phyloP scores from a whole-genome alignment of 2,113 vertebrate genomes.

The Rhinichthys klamathensis region DNA sequence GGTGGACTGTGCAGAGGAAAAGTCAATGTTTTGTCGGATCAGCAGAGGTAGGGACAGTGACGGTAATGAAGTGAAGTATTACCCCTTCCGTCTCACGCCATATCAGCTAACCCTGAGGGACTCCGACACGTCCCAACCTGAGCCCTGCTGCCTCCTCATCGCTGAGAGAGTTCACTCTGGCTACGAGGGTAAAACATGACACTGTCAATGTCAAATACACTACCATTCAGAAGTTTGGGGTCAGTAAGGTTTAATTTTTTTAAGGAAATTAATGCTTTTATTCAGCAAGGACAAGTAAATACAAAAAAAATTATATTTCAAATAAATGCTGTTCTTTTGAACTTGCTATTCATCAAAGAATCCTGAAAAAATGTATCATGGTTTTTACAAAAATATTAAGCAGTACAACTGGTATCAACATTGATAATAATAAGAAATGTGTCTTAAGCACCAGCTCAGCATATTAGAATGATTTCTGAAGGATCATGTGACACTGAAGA shows the following conservation, averaged over 20 bases:
- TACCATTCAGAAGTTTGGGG: background rate
- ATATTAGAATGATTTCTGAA: no score
- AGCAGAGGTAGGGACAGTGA: slow-evolving; percentile 75
- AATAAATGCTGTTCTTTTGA: background rate
- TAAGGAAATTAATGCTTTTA: background rate
- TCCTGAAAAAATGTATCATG: no score
- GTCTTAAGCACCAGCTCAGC: no score
- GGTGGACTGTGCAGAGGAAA: slow-evolving; percentile 85
- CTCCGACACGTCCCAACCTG: slow-evolving; percentile 66
- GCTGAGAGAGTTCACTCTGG: slow-evolving; percentile 80
- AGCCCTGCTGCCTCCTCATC: slow-evolving; percentile 78
- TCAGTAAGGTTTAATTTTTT: background rate
- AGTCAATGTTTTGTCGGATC: slow-evolving; percentile 88
- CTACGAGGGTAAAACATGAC: slow-evolving; percentile 72
- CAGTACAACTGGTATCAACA: no score
- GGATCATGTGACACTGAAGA: no score
- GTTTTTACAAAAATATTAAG: no score
- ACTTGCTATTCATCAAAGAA: no score
- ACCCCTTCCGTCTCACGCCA: slow-evolving; percentile 78
- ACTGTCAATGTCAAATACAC: background rate
- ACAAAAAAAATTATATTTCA: background rate
- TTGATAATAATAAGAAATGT: no score
- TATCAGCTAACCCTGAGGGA: slow-evolving; percentile 78
- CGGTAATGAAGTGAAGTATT: slow-evolving; percentile 66
- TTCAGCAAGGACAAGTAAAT: background rate